Base-by-base conservation (phyloP, 2,888 invertebrate genomes). In the Sinodicranocentrus sp. region DNA sequence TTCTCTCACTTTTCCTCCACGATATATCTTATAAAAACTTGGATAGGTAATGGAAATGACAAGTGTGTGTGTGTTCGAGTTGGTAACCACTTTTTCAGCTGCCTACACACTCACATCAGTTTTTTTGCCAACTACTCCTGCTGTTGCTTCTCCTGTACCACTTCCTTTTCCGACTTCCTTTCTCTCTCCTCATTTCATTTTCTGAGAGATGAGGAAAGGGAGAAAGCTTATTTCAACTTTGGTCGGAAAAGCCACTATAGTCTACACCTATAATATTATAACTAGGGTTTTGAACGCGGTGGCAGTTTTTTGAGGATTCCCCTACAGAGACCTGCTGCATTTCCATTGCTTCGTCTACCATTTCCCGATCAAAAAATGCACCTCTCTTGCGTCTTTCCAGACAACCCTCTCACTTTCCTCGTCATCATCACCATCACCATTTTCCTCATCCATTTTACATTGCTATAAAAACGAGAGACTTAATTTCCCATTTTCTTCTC, bases 401-500 rank as follows among this genome's bases (percentile, higher is more conserved):
- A 10, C 68, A 68, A 68, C 68, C 68, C 68, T 68, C 68, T 39
- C 52, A 48, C 17, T 26, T 52, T 17, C 17, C 44, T 43, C 44
- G 17, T 68, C 43, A 19, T 43, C 65, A 52, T 52, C 68, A 25
- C 28, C 25, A 68, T 52, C 68, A 68, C 25, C 68, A 68, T 68
- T 65, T 48, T 65, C 25, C 28, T 61, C 61, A 59, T 61, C 67
- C 77, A 52, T 63, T 54, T 28, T 43, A 57, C 54, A 8, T 61
- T 26, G n/a, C 2, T 48, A 48, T 48, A 48, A 63, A 44, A 48
- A 23, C 13, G 17, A 28, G 61, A 59, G 70, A 68, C 75, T 82
- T 82, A 75, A 75, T 75, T 82, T 75, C 82, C 82, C 70, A 75
- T 82, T 80, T 75, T 57, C 44, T 67, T 68, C 17, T 48, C 48